Evolutionary conservation across 1,140 invertebrate species (phyloP).

Genomic region (Psix sp.): DNA sequence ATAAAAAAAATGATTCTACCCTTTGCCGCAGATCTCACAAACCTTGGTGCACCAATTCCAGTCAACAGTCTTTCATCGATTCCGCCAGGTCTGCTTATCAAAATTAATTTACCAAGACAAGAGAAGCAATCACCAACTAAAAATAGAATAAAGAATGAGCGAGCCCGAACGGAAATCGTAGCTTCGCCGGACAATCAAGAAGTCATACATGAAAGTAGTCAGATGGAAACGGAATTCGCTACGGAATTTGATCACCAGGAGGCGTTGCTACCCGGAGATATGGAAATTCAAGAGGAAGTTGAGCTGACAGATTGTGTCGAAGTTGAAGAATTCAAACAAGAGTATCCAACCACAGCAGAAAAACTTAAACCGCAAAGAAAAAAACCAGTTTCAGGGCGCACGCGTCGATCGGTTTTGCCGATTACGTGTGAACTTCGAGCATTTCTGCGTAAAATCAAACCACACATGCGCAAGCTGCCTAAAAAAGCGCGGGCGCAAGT

Average conservation of each 20-base stretch:
- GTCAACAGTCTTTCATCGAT: slow-evolving; percentile 74
- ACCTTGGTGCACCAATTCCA: slow-evolving; percentile 72
- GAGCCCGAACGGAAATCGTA: not conserved
- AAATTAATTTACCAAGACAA: slow-evolving; percentile 73
- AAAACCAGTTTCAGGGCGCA: slow-evolving; percentile 42
- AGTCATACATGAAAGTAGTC: slow-evolving; percentile 15
- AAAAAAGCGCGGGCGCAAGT: slow-evolving; percentile 69
- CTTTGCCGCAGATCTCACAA: slow-evolving; percentile 71
- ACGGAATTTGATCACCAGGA: slow-evolving; percentile 21
- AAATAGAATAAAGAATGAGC: slow-evolving; percentile 11
- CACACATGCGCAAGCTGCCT: slow-evolving; percentile 69
- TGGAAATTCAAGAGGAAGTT: slow-evolving; percentile 41
- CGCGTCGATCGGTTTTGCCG: slow-evolving; percentile 71
- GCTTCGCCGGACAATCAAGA: slow-evolving; percentile 33
- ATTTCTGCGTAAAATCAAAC: slow-evolving; percentile 71
- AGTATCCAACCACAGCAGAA: not conserved
- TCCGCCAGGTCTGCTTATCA: slow-evolving; percentile 74
- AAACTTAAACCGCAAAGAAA: not conserved
- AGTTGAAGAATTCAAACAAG: not conserved
- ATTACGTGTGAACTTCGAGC: slow-evolving; percentile 67
- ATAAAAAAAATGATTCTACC: slow-evolving; percentile 73
- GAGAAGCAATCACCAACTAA: slow-evolving; percentile 47
- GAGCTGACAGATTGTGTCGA: slow-evolving; percentile 34
- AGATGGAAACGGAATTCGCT: slow-evolving; percentile 22
- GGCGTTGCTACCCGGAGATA: slow-evolving; percentile 21